Evolutionary conservation across 2,113 vertebrate species (phyloP).

Genomic region (Archocentrus centrarchus): DNA sequence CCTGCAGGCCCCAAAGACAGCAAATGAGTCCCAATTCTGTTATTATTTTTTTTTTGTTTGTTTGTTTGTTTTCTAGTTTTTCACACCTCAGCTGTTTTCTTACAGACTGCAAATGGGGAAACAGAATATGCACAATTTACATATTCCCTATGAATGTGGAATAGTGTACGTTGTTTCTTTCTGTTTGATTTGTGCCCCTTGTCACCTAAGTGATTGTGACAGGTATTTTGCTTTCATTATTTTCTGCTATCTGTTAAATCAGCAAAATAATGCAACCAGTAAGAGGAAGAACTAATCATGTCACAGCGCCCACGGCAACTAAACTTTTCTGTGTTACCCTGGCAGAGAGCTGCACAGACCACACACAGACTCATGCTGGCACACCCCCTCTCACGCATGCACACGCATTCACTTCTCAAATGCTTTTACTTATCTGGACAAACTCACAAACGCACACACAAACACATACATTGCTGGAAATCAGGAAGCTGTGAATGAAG

Average conservation of each 20-base stretch:
- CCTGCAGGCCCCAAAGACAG: constrained; percentile 74
- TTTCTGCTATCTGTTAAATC: constrained; percentile 57
- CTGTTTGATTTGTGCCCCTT: constrained; percentile 34
- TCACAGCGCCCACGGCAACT: constrained; percentile 29
- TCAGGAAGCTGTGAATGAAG: constrained; percentile 81
- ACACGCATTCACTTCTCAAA: constrained; percentile 18
- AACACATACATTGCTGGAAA: constrained; percentile 62
- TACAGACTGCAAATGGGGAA: constrained; percentile 42
- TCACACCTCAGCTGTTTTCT: constrained; percentile 73
- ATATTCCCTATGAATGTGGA: constrained; percentile 48
- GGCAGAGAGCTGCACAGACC: constrained; percentile 18
- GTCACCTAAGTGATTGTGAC: constrained; percentile 55
- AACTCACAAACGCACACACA: constrained; percentile 50
- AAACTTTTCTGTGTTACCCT: constrained; percentile 37
- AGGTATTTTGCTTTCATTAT: constrained; percentile 62
- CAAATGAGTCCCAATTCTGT: constrained; percentile 71
- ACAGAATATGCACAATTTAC: constrained; percentile 58
- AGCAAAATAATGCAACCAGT: constrained; percentile 53
- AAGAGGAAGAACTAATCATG: constrained; percentile 30
- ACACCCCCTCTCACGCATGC: constrained; percentile 13
- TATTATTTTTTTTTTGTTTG: constrained; percentile 65
- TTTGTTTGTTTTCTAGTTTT: constrained; percentile 64
- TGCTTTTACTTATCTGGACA: constrained; percentile 30
- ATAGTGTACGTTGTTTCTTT: constrained; percentile 45
- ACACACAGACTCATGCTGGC: constrained; percentile 21